Base-by-base conservation (phyloP, 30 jellyfish, hydroid and myxozoan species). In the Pelagia noctiluca region DNA sequence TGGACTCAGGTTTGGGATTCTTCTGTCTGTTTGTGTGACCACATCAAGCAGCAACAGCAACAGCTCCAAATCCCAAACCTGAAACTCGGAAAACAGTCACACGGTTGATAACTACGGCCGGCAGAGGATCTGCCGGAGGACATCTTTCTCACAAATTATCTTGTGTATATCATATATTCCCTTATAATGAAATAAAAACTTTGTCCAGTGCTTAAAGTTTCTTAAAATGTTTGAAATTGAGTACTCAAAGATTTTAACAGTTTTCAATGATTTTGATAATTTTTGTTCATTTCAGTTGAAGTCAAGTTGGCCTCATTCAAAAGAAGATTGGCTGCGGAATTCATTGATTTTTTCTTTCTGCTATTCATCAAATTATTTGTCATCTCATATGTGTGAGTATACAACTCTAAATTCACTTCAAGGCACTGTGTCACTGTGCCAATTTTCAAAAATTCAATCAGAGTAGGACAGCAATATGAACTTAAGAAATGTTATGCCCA, bases 291-390 rank as follows among this genome's bases (percentile, higher is more conserved):
- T 50, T 65, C 75, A 52, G 54, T 64, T 52, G 93, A 47, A 16
- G 76, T 65, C 30, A 85, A 64, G 49, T 25, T 92, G 24, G 97
- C 98, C 2, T 67, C 98, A 47, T 69, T 84, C 21, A 89, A 77
- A 42, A 86, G 63, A 32, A 65, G 98, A 54, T 37, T 92, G 26
- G 95, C 91, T n/a, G 98, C 98, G 18, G 98, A 92, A 57, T 19
- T 83, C 29, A 80, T 92, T 65, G 98, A 92, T 52, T 92, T 87
- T 33, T 34, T 92, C 48, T 12, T 92, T 46, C 86, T 92, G 26
- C 96, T 95, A 16, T 35, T 92, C 16, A 78, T 82, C 52, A 92
- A 92, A 84, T 38, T 87, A 23, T 47, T 80, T 33, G 89, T 87
- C 61, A 67, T 92, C 50, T 69, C 84, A 46, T 33, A 62, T 24